Conservation (phyloP, 2,113 vertebrate genomes). For the Tyto alba region DNA sequence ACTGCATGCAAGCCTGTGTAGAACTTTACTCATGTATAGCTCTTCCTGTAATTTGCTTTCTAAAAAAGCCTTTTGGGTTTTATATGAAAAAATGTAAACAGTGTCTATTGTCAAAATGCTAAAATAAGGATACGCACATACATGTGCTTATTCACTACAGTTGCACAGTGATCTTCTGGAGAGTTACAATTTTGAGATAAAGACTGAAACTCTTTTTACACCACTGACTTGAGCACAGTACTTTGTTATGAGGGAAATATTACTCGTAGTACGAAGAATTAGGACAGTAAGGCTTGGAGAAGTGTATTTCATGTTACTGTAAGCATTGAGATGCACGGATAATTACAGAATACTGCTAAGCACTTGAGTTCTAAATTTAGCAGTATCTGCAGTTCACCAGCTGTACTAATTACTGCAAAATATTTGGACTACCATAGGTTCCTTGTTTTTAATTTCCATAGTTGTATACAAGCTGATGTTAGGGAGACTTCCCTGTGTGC, state of each 20-base stretch:
- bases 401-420: constrained; percentile 25
- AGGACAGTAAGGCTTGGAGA: not conserved
- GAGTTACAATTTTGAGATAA: not conserved
- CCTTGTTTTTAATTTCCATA: not conserved
- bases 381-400: constrained; percentile 8
- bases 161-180: not conserved
- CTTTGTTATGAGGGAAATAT: not conserved
- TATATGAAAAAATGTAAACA: not conserved
- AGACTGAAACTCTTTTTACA: not conserved
- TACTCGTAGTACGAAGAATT: not conserved
- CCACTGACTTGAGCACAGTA: not conserved
- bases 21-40: not conserved
- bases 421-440: not conserved
- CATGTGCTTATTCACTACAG: not conserved
- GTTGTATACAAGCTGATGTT: not conserved
- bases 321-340: not conserved
- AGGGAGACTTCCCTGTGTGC: not conserved
- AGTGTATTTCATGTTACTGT: not conserved
- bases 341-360: not conserved
- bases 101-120: not conserved
- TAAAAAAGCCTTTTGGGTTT: not conserved
- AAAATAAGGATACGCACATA: not conserved
- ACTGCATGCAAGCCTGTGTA: not conserved
- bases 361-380: constrained; percentile 14
- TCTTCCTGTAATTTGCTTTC: not conserved